Conservation (phyloP, 2,797 vertebrate genomes). For the Xerus rutilus region DNA sequence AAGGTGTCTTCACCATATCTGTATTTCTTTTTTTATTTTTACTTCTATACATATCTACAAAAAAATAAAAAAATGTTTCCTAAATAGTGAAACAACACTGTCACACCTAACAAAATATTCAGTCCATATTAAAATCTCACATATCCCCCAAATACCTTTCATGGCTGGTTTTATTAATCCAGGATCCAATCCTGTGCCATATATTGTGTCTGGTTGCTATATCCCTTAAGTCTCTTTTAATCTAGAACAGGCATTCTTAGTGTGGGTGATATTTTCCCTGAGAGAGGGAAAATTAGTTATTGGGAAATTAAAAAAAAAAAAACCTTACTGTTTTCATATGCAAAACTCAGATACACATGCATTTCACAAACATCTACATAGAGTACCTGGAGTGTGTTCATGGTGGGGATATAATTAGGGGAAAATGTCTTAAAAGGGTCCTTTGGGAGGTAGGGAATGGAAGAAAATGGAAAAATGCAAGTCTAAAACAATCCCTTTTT, state of each 20-base stretch:
- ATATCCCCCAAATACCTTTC: background rate
- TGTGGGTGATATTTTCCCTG: background rate
- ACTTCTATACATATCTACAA: background rate
- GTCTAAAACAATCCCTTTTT: background rate
- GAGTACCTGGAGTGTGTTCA: background rate
- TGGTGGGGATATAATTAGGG: background rate
- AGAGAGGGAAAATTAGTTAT: slow-evolving; percentile 2
- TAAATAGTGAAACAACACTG: background rate
- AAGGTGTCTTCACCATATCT: slow-evolving; percentile 1
- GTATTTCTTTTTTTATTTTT: background rate
- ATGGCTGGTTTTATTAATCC: background rate
- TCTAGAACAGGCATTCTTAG: background rate
- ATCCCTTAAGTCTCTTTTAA: background rate
- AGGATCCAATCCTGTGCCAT: background rate
- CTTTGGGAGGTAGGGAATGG: background rate
- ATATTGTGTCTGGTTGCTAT: background rate
- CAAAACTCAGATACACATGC: background rate
- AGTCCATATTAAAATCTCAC: slow-evolving; percentile 25
- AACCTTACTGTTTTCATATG: background rate
- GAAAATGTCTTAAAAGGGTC: background rate
- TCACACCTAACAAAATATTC: slow-evolving; percentile 33
- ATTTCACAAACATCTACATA: background rate
- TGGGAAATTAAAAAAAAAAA: background rate
- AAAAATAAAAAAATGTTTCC: slow-evolving; percentile 3
- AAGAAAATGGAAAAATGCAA: background rate